Conservation (phyloP, 2,797 vertebrate species). For the Ctenopoma kingsleyae region DNA sequence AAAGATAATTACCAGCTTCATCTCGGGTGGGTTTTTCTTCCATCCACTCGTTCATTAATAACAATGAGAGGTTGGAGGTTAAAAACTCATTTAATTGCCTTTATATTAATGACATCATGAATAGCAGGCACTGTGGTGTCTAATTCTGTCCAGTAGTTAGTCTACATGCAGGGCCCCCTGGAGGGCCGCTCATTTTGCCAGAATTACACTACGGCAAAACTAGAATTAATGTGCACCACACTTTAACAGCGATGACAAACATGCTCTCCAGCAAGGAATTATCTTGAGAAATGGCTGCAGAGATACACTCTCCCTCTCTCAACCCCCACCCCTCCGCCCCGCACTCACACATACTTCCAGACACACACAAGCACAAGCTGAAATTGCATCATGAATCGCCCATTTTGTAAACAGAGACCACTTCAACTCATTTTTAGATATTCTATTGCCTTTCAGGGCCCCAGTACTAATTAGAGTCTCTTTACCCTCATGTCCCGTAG, state of each 20-base stretch:
- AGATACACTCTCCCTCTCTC: conserved; percentile 43
- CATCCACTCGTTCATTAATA: conserved; percentile 97
- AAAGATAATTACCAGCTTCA: conserved; percentile 97
- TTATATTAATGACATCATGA: conserved; percentile 99
- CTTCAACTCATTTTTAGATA: conserved; percentile 51
- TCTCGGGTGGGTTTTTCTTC: conserved; percentile 89
- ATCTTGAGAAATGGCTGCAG: conserved; percentile 90
- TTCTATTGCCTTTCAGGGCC: conserved; percentile 60
- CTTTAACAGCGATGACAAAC: conserved; percentile 92
- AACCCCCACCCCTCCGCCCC: background rate
- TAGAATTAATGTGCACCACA: conserved; percentile 97
- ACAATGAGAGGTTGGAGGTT: conserved; percentile 99
- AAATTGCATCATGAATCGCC: conserved; percentile 59
- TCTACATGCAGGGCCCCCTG: conserved; percentile 90
- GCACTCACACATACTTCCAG: conserved; percentile 18
- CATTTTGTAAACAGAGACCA: conserved; percentile 69
- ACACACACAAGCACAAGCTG: conserved; percentile 9
- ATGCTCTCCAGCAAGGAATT: conserved; percentile 93
- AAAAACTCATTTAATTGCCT: conserved; percentile 99
- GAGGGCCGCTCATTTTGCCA: conserved; percentile 96
- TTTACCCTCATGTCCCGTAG: conserved; percentile 69
- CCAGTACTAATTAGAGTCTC: conserved; percentile 67
- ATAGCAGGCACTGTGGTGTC: conserved; percentile 91
- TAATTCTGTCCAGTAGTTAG: conserved; percentile 97
- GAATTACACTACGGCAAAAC: conserved; percentile 91